Evolutionary conservation across 2,888 invertebrate genomes (phyloP).

Genomic region (Lypha dubia): DNA sequence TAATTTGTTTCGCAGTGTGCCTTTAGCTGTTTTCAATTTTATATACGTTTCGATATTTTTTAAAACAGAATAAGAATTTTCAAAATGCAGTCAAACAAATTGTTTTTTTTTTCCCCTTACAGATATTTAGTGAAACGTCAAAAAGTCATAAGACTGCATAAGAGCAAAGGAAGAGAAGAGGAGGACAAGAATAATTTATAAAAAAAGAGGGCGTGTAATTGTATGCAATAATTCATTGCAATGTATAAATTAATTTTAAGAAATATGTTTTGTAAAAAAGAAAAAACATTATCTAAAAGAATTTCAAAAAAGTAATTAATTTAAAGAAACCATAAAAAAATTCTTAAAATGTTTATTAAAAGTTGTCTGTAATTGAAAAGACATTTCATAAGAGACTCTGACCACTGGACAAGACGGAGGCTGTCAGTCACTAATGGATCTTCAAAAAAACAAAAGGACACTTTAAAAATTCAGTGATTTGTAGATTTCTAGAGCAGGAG

Average conservation of each 20-base stretch:
- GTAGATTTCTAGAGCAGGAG: too few relatives aligned
- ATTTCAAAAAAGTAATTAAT: conserved; percentile 39
- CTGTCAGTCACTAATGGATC: too few relatives aligned
- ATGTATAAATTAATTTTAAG: conserved; percentile 1
- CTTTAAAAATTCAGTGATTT: too few relatives aligned
- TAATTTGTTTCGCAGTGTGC: conserved; percentile 46
- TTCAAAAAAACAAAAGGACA: too few relatives aligned
- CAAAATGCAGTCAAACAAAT: conserved; percentile 64
- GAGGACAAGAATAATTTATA: conserved; percentile 2
- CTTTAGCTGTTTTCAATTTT: not conserved
- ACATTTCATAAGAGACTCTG: not conserved
- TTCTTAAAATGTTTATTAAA: conserved; percentile 4
- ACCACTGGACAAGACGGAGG: not conserved
- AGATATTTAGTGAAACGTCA: conserved; percentile 55
- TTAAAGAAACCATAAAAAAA: not conserved
- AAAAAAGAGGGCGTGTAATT: conserved; percentile 61
- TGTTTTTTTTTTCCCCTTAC: conserved; percentile 31
- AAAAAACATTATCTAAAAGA: too few relatives aligned
- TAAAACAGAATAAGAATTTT: conserved; percentile 41
- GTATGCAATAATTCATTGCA: conserved; percentile 59
- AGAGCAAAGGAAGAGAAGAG: not conserved
- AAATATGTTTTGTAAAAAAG: conserved; percentile 8
- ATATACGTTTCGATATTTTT: conserved; percentile 22
- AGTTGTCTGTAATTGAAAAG: not conserved
- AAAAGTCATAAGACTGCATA: conserved; percentile 25